These are phyloP conservation scores for Caenorhabditis afra DNA, from an alignment of 2,888 invertebrate species.

Conservation along the genomic window DNA sequence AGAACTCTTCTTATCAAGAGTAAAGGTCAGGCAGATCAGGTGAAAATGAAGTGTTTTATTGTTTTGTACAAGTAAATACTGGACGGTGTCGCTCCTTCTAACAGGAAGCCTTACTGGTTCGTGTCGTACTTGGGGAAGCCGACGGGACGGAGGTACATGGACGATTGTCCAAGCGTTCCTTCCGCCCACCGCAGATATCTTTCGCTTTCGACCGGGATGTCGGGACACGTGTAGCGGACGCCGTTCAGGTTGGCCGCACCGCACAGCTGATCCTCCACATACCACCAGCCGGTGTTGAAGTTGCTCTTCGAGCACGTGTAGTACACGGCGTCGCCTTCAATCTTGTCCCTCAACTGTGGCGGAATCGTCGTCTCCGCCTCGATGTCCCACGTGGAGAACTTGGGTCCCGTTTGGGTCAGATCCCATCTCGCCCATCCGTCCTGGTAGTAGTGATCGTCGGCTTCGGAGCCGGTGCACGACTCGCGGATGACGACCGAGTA, in stretches of 20 bases:
- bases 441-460: constrained; percentile 63
- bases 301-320: constrained; percentile 67
- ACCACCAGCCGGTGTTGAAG: constrained; percentile 75
- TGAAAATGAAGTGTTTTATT: constrained; percentile 23
- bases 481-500: constrained; percentile 67
- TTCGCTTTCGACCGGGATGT: constrained; percentile 62
- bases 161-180: constrained; percentile 64
- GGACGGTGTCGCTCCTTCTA: too few species aligned
- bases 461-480: constrained; percentile 69
- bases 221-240: constrained; percentile 66
- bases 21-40: too few species aligned
- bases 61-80: constrained; percentile 36
- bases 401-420: constrained; percentile 65
- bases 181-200: constrained; percentile 69
- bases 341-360: constrained; percentile 22
- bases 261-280: constrained; percentile 63
- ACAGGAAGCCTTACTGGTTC: not conserved
- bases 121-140: constrained; percentile 67
- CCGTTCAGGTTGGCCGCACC: constrained; percentile 74
- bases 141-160: constrained; percentile 65
- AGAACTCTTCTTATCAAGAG: too few species aligned
- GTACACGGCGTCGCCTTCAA: constrained; percentile 32
- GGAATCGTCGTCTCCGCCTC: constrained; percentile 43
- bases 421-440: constrained; percentile 75
- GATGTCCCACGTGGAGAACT: constrained; percentile 67